These are phyloP conservation scores for Aradus depressus DNA, from an alignment of 2,888 invertebrate genomes.

Conservation along the genomic window DNA sequence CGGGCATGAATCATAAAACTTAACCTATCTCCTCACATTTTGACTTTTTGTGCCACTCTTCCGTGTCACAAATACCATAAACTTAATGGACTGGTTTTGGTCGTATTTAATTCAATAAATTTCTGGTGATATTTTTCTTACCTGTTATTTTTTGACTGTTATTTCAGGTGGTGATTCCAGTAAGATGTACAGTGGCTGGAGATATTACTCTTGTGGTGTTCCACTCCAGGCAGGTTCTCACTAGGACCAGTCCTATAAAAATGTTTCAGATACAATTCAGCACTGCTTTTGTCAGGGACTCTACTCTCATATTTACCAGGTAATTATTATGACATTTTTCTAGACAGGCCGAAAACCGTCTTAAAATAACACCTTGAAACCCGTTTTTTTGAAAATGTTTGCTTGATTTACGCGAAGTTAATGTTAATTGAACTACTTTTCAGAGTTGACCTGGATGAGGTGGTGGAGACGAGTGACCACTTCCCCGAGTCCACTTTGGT, in stretches of 20 bases:
- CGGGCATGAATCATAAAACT: too few relatives aligned
- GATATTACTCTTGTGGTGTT: slow-evolving; percentile 73
- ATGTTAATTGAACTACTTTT: slow-evolving; percentile 25
- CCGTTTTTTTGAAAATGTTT: too few relatives aligned
- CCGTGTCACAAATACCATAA: too few relatives aligned
- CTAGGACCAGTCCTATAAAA: slow-evolving; percentile 68
- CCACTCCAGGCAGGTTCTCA: slow-evolving; percentile 78
- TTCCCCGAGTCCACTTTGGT: slow-evolving; percentile 48
- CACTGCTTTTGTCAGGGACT: slow-evolving; percentile 72
- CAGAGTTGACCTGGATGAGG: slow-evolving; percentile 68
- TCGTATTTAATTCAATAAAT: too few relatives aligned
- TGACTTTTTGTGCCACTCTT: too few relatives aligned
- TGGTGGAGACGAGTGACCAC: slow-evolving; percentile 52
- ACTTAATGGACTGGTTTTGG: too few relatives aligned
- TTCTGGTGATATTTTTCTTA: background rate
- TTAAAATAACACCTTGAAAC: too few relatives aligned
- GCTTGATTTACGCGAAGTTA: too few relatives aligned
- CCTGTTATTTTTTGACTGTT: background rate
- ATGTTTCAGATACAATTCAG: slow-evolving; percentile 82
- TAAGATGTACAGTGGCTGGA: slow-evolving; percentile 69
- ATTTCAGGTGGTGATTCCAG: slow-evolving; percentile 49
- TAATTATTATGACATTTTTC: too few relatives aligned
- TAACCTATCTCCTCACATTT: too few relatives aligned
- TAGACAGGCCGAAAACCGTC: too few relatives aligned
- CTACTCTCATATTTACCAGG: slow-evolving; percentile 37